Base-by-base conservation (phyloP, 2,113 vertebrate species). In the Phyllostomus hastatus region DNA sequence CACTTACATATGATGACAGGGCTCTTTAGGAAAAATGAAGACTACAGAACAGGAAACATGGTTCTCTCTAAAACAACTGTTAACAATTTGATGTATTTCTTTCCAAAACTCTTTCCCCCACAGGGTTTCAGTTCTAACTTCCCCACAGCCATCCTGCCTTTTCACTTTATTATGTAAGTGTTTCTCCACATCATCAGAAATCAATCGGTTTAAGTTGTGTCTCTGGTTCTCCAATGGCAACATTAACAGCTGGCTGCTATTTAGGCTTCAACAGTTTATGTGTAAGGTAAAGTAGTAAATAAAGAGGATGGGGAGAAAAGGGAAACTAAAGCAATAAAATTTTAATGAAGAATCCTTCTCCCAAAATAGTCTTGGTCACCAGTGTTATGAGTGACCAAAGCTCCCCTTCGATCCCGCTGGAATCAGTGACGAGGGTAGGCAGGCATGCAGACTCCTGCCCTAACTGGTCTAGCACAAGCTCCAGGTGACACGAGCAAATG, bases 251-350 rank as follows among this genome's bases (percentile, higher is more conserved):
- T 96, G 93, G 85, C 96, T 76, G 89, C 48, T 89, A 59, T 76
- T 96, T 35, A 59, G 69, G 91, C 82, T 95, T 96, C 69, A 79
- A 88, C 97, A 84, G 85, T 85, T 73, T 91, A 95, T 70, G 73
- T 61, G 48, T 16, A 92, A 67, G 78, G 91, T 73, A 96, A 95
- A 80, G 93, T 66, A 95, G 95, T 80, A 95, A 96, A 96, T 83
- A 86, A 96, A 73, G 38, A 82, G 26, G 11, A 66, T 46, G 28
- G 59, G 90, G 59, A 95, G 88, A 93, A 75, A 84, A 85, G 66
- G 80, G 22, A 91, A 95, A 91, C 75, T 28, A 69, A 75, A 52
- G 90, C 50, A 80, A 52, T 95, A 83, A 88, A 66, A 87, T 24
- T 73, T 94, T 79, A 90, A 95, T 59, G 82, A 95, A 73, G 88